Evolutionary conservation across 2,113 vertebrate genomes (phyloP), one percentile per base, ranked within the genome.

Genomic region (Neolamprologus cancellatus): DNA sequence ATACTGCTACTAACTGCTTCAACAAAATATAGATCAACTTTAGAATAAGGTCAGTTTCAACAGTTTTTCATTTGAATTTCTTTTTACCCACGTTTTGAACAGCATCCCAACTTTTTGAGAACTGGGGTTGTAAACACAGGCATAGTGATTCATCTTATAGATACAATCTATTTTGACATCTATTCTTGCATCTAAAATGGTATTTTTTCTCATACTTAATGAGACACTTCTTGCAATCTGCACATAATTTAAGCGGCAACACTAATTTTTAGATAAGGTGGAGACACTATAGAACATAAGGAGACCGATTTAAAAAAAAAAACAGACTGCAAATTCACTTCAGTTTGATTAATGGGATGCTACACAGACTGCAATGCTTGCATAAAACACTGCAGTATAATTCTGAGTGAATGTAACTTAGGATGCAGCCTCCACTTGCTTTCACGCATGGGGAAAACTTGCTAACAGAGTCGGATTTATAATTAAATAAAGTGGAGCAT

Each of bases 261-360:
- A 83, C 82, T 82, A 6, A 83, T 81, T 20, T 71, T 80, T 23
- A 80, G 76, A 61, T 53, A 83, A 55, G 74, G 48, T 55, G 53
- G 66, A 78, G 46, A 30, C 18, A 25, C 34, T 79, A 52, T 44
- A 14, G 13, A 79, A 84, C 12, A 12, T 53, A 25, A 17, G 28
- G 53, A 48, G 32, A 15, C 50, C 14, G 71, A 59, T 82, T 64
- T n/a, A n/a, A n/a, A 2, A 82, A 92, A 81, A 11, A 46, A 46
- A 7, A 46, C 79, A 80, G 83, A 83, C 34, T 82, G 78, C 59
- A 78, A 57, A 86, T 87, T 69, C 71, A 83, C 66, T 83, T 59
- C 11, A 34, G 30, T 82, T 76, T 91, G 87, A 89, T 87, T 74
- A 76, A 93, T 91, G 79, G 53, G 48, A 79, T 20, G 25, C 55